Percentiles rank a stretch among this genome's conserved stretches.
phyloP scores from a whole-genome alignment of 2,797 vertebrate genomes.

The Monodelphis domestica region DNA sequence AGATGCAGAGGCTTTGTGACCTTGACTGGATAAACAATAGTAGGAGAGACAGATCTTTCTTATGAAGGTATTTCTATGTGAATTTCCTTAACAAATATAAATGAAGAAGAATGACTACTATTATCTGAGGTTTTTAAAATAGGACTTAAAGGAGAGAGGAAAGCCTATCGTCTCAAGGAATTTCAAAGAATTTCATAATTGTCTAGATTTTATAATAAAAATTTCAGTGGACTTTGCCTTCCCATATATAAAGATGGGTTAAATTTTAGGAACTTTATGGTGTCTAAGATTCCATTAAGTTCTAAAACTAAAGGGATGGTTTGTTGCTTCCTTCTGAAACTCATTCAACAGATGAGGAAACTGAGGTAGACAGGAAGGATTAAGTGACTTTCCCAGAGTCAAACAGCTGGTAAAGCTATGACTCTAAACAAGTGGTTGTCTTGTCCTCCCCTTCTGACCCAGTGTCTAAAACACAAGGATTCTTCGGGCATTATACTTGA shows the following conservation, averaged over 20 bases:
- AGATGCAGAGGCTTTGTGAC: not conserved
- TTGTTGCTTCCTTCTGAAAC: no score
- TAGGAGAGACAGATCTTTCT: conserved; percentile 3
- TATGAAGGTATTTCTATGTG: not conserved
- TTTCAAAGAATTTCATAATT: not conserved
- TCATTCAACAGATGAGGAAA: no score
- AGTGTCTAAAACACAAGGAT: no score
- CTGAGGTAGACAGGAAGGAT: no score
- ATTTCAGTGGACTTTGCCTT: not conserved
- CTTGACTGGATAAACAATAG: not conserved
- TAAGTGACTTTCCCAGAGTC: no score
- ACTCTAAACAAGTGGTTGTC: no score
- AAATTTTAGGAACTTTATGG: not conserved
- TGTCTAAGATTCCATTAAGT: no score
- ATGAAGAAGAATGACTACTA: not conserved
- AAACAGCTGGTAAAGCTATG: no score
- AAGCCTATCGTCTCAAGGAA: not conserved
- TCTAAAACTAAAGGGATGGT: no score
- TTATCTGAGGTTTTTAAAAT: conserved; percentile 10
- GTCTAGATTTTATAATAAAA: not conserved
- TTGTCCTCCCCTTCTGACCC: no score
- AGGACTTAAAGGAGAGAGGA: not conserved
- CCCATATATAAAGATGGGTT: not conserved
- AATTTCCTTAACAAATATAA: not conserved
- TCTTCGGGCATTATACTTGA: no score